Base-by-base conservation (phyloP, 2,888 invertebrate species). In the Itoplectis maculator region DNA sequence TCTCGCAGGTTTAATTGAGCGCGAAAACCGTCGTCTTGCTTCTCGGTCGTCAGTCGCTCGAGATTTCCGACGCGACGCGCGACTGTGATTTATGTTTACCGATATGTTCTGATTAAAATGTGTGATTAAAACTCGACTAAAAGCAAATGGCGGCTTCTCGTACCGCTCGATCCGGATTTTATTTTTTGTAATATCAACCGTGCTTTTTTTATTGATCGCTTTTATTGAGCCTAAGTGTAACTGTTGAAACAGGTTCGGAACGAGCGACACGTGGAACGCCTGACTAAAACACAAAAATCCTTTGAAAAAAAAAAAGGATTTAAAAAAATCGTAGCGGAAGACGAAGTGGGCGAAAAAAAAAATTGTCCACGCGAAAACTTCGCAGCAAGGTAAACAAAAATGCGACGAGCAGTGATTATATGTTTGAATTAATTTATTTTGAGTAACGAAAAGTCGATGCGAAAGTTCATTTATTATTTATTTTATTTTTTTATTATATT, bases 251-350 rank as follows among this genome's bases (percentile, higher is more conserved):
- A 51, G 49, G 51, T 72, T 56, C 76, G 66, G 76, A 59, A 9
- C 68, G 79, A 79, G 56, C 59, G 42, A 76, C 49, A 47, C 81
- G 72, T 61, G 66, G 59, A 72, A 2, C 37, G 75, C 61, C 66
- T 51, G 56, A 66, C 49, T 76, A 59, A 76, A 78, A 74, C 49
- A 72, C 51, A 63, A 45, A 78, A 81, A 74, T 69, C n/a, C 65
- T 42, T 73, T 40, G n/a, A 61, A 74, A 73, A 70, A 42, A 56
- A 54, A 47, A 73, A 49, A 23, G 49, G 56, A 15, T 35, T 29
- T 29, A 65, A 35, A 29, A 42, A 66, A 63, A 45, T 20, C 42
- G 29, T 65, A 66, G 72, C 59, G 66, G 76, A 66, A 49, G 65
- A 59, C 59, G 56, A 5, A 49, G 54, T 37, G 8, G 54, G 73